Evolutionary conservation across 2,888 invertebrate genomes (phyloP), one percentile per base, ranked within the genome.

Genomic region (Brachyptera putata): DNA sequence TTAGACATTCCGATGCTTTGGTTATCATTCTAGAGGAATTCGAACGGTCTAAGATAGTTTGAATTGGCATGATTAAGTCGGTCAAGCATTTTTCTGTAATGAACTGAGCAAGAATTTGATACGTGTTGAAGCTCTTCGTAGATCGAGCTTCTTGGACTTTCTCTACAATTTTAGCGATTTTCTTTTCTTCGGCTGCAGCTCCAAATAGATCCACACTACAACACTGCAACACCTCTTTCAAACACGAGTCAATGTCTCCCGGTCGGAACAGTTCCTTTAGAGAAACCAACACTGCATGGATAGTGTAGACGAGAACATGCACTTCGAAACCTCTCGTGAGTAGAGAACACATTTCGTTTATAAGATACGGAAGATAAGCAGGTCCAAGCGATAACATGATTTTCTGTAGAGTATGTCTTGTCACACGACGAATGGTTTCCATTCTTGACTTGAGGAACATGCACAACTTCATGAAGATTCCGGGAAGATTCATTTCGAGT

Each of bases 121-220:
- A 82, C 0, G 92, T 91, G 11, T 92, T 86, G 67, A 84, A 93
- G 69, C 94, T 93, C 74, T 94, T 95, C 48, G 89, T 85, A 0
- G 87, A 84, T 70, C 87, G 88, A 0, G 91, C 91, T 77, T 92
- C 91, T 0, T 87, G 84, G 1, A 87, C 84, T 73, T 92, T 92
- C 11, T 84, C 83, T 4, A 85, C 84, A 24, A 97, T 85, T 70
- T 91, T 90, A 0, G 84, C 83, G 0, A 96, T 85, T 75, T 95
- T 92, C 73, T 96, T 97, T 74, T 98, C 97, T 71, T 95, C 95
- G 0, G 89, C 86, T 3, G 89, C 78, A 13, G 83, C 80, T 0
- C 95, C 95, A 71, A 97, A 97, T 37, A 97, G 79, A 75, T 98
- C 97, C 63, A 89, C 85, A 43, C 85, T 83, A 66, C 93, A 93